Evolutionary conservation across 2,113 vertebrate genomes (phyloP), one percentile per base, ranked within the genome.

Genomic region (Rhizomys pruinosus): DNA sequence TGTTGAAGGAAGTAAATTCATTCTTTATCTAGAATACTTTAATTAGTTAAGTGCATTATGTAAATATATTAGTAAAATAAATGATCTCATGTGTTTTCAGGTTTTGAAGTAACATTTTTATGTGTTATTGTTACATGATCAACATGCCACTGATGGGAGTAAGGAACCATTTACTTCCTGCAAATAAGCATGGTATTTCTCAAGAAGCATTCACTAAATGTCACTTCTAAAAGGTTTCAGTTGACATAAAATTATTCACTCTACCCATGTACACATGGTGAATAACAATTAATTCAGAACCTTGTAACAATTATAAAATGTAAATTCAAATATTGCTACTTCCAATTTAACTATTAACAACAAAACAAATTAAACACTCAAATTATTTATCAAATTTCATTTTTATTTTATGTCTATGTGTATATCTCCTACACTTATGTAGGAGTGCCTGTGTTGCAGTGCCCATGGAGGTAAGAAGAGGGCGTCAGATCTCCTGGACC

Each of bases 111-210:
- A 93, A 73, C 87, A 34, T 74, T 1, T n/a, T 77, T 88, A 23
- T 39, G 79, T 69, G 68, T 63, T 82, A 88, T 90, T 93, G 86
- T 89, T 63, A 84, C 15, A 73, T 73, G 12, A 63, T 71, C 29
- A 59, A 3, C 4, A 57, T 73, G 25, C 76, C 69, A 63, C 5
- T 69, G 13, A 63, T 57, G 20, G 68, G 1, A 0, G 77, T 90
- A 64, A 90, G 27, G 37, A 89, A 39, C 9, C 42, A 61, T 44
- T 91, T 59, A 16, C 12, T 90, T 88, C 29, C 12, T 91, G 55
- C 29, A 55, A 57, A 22, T 59, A 23, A 90, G 13, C 23, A 84
- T 74, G 17, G 27, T 88, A 55, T 61, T 78, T 76, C 16, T 92
- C 19, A 64, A 73, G 7, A 90, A 61, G 17, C 2, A 29, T 77